Percentiles rank a stretch among this genome's conserved stretches.
These are phyloP conservation scores for Mormyrops boulengeri DNA, from an alignment of 2,797 vertebrate genomes.

Conservation along the genomic window DNA sequence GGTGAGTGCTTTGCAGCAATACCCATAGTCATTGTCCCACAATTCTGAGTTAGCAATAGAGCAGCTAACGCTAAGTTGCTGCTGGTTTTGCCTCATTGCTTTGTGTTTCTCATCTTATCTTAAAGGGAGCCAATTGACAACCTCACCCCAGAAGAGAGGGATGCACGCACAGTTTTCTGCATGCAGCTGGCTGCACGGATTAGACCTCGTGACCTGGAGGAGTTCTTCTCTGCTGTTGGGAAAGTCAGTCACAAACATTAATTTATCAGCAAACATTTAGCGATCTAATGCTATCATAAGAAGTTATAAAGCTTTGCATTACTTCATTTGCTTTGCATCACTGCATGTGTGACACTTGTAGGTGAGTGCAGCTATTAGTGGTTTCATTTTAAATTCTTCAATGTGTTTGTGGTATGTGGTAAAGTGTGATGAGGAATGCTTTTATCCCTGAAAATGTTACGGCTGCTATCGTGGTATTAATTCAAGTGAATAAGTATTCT, in stretches of 20 bases:
- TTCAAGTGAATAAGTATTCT: background rate
- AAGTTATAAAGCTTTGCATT: background rate
- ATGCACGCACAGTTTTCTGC: conserved; percentile 91
- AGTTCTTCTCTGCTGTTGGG: conserved; percentile 95
- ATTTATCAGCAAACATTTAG: background rate
- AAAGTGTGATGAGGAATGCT: background rate
- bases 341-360: background rate
- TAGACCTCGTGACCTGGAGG: conserved; percentile 86
- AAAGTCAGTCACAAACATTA: conserved; percentile 61
- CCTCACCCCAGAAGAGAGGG: conserved; percentile 89
- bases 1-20: conserved; percentile 54
- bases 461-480: background rate
- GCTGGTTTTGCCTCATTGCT: background rate
- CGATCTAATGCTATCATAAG: background rate
- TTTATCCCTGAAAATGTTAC: background rate
- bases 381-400: background rate
- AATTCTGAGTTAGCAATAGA: background rate
- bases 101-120: conserved; percentile 1
- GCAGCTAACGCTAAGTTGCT: background rate
- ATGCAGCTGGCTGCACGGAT: conserved; percentile 96
- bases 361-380: background rate
- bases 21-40: background rate
- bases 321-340: background rate
- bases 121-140: conserved; percentile 85
- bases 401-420: background rate